phyloP scores from a whole-genome alignment of 2,113 vertebrate species.

The Gnathonemus echidnorhynchus region DNA sequence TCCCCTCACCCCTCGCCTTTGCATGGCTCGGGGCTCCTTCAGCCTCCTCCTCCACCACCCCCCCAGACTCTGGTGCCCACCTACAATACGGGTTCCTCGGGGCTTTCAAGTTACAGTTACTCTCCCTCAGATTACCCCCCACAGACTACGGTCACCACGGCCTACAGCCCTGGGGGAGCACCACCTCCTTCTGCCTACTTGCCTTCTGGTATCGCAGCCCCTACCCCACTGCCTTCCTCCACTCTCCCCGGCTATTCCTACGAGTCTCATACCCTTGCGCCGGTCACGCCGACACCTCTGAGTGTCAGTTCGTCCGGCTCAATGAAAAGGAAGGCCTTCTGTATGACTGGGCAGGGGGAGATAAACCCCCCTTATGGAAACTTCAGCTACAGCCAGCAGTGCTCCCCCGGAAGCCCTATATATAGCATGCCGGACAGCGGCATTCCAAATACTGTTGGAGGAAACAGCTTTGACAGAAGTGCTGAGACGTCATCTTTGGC shows the following conservation, averaged over 20 bases:
- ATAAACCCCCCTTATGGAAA: slow-evolving; percentile 93
- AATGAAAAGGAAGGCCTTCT: slow-evolving; percentile 98
- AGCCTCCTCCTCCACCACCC: slow-evolving; percentile 75
- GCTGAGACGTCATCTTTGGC: slow-evolving; percentile 83
- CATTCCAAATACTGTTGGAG: slow-evolving; percentile 84
- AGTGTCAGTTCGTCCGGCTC: slow-evolving; percentile 88
- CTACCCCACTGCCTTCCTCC: slow-evolving; percentile 86
- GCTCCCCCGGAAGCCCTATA: slow-evolving; percentile 94
- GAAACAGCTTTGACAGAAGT: slow-evolving; percentile 92
- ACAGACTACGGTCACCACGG: slow-evolving; percentile 84
- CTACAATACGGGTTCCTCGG: slow-evolving; percentile 86
- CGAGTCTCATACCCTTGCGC: slow-evolving; percentile 84
- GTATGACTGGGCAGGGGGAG: slow-evolving; percentile 95
- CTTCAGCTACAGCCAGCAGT: slow-evolving; percentile 97
- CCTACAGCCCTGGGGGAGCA: slow-evolving; percentile 87
- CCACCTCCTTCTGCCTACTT: slow-evolving; percentile 88
- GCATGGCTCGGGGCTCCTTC: slow-evolving; percentile 88
- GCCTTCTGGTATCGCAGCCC: slow-evolving; percentile 92
- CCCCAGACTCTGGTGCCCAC: slow-evolving; percentile 82
- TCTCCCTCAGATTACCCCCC: slow-evolving; percentile 85
- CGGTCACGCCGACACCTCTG: slow-evolving; percentile 86
- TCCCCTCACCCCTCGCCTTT: slow-evolving; percentile 92
- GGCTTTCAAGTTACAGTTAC: slow-evolving; percentile 90
- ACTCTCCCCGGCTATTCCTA: slow-evolving; percentile 90
- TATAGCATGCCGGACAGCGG: slow-evolving; percentile 90